Percentiles rank a stretch among this genome's conserved stretches.
Conservation (phyloP, 2,888 invertebrate species). For the Thymelicus lineola region DNA sequence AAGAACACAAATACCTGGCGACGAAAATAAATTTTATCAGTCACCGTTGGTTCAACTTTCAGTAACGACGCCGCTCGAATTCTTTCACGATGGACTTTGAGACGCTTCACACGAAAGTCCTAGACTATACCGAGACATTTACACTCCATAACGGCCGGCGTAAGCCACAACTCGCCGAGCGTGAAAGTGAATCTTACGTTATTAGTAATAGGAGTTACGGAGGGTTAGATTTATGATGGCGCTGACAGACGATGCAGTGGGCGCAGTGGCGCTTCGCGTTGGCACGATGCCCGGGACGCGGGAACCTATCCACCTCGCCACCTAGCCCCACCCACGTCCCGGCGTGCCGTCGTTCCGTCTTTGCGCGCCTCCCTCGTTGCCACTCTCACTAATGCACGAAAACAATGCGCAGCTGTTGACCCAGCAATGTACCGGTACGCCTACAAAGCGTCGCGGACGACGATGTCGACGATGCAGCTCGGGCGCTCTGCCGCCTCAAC, state of each 20-base stretch:
- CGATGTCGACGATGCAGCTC: neutral
- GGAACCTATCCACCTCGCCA: constrained; percentile 60
- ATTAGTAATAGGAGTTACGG: constrained; percentile 48
- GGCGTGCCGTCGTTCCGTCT: constrained; percentile 64
- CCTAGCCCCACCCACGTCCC: constrained; percentile 53
- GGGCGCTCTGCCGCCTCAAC: neutral
- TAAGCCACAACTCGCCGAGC: constrained; percentile 19
- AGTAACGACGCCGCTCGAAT: constrained; percentile 56
- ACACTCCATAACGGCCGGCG: constrained; percentile 56
- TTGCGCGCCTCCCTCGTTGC: constrained; percentile 64
- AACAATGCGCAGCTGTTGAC: constrained; percentile 61
- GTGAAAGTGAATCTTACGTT: constrained; percentile 57
- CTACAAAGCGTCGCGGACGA: constrained; percentile 24
- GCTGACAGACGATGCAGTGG: constrained; percentile 66
- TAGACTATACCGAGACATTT: constrained; percentile 78
- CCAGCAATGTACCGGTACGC: constrained; percentile 58
- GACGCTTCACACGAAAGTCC: constrained; percentile 72
- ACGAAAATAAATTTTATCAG: constrained; percentile 25
- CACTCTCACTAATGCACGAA: constrained; percentile 64
- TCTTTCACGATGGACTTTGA: constrained; percentile 66
- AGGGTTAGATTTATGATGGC: constrained; percentile 53
- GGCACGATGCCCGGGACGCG: constrained; percentile 73
- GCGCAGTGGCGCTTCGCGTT: constrained; percentile 72
- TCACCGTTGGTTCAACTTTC: constrained; percentile 22
- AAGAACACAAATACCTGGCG: constrained; percentile 6